Base-by-base conservation (phyloP, 2,113 vertebrate species). In the Psophia crepitans region DNA sequence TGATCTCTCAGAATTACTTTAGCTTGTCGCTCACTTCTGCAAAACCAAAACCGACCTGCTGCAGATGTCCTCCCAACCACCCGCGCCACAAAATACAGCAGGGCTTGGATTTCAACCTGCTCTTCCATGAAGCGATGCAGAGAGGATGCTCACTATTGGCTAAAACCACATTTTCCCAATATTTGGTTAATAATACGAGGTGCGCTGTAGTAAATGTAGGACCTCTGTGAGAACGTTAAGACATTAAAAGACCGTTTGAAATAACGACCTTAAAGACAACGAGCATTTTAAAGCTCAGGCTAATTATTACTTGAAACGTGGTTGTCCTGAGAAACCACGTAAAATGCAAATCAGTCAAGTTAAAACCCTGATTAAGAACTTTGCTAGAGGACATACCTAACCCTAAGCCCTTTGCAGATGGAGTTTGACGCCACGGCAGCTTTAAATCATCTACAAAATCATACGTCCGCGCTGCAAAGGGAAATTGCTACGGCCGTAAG, bases 401-500 rank as follows among this genome's bases (percentile, higher is more conserved):
- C 51, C 71, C 39, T 0, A 4, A 44, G 74, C 41, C 83, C 90
- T 82, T 2, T 5, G 61, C 2, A 9, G 54, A 44, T 0, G 46
- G 77, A 54, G 60, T 12, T 15, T 5, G 68, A 10, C n/a, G 77
- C n/a, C 76, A 22, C 37, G 8, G 44, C 35, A 20, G 64, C 54
- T 43, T 30, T 6, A 75, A 81, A 46, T 9, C 35, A 4, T 1
- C 51, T 33, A 8, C 9, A 33, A 35, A 83, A 66, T 32, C 27
- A 2, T 8, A 11, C 12, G 18, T 14, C 30, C 2, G 0, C 0
- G 1, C 32, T 4, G 57, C 30, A 26, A 53, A 70, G 61, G 58
- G 79, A 6, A 87, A 89, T 41, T 9, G 16, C 22, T 14, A 1
- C 1, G 7, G 53, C 37, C 2, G 0, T 1, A 7, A 41, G 22